Conservation (phyloP, 1,140 invertebrate species). For the Stegodyphus mimosarum region DNA sequence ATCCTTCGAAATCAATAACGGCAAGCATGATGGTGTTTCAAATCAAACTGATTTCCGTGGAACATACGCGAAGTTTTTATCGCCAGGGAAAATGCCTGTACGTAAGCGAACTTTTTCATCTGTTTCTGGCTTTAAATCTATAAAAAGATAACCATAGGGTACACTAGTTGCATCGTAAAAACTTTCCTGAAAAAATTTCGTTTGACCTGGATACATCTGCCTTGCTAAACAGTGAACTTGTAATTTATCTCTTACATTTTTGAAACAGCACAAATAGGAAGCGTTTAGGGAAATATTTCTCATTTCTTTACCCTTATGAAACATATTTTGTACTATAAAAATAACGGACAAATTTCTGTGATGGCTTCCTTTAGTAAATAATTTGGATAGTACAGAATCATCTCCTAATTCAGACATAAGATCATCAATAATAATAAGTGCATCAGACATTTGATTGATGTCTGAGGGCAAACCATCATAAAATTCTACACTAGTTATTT, state of each 20-base stretch:
- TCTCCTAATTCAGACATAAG: constrained; percentile 17
- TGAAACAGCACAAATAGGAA: no score
- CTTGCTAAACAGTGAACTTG: no score
- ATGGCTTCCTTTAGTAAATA: constrained; percentile 39
- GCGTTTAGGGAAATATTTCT: constrained; percentile 32
- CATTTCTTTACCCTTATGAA: constrained; percentile 34
- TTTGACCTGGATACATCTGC: no score
- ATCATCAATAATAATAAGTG: constrained; percentile 9
- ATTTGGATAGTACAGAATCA: not conserved
- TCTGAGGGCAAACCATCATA: not conserved
- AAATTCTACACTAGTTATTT: constrained; percentile 1
- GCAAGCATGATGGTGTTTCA: not conserved
- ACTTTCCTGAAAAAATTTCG: no score
- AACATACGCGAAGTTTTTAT: constrained; percentile 4
- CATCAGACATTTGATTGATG: not conserved
- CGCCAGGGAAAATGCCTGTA: no score
- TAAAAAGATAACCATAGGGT: no score
- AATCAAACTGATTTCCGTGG: not conserved
- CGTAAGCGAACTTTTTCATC: no score
- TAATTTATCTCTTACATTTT: no score
- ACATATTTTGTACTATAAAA: constrained; percentile 52
- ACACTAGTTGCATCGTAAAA: no score
- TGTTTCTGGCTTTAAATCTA: no score
- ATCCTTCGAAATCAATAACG: not conserved
- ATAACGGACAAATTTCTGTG: constrained; percentile 25